phyloP scores from a whole-genome alignment of 2,888 invertebrate genomes.

The Leptarthrus brevirostris region DNA sequence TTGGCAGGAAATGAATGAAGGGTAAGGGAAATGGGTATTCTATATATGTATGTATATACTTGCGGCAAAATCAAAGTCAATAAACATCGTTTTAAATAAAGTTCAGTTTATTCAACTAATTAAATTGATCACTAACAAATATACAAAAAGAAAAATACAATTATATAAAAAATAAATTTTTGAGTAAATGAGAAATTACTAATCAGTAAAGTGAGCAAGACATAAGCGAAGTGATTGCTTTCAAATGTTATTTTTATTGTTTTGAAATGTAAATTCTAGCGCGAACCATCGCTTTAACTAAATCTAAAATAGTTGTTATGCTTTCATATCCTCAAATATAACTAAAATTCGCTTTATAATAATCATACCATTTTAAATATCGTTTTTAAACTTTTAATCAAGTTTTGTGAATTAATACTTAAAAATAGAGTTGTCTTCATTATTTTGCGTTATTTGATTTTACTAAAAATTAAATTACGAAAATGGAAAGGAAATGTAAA shows the following conservation, averaged over 20 bases:
- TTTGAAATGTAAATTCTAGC: background rate
- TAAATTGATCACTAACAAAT: slow-evolving; percentile 14
- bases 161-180: background rate
- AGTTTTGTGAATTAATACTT: background rate
- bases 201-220: background rate
- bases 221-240: background rate
- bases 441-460: background rate
- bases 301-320: background rate
- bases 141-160: slow-evolving; percentile 1
- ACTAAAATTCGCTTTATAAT: background rate
- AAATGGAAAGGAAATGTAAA: background rate
- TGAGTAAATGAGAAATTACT: background rate
- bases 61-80: too few species aligned
- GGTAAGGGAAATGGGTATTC: too few species aligned
- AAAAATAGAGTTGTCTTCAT: background rate
- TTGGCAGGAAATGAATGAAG: too few species aligned
- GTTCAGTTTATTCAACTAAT: slow-evolving; percentile 32
- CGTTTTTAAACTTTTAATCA: background rate
- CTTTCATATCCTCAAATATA: background rate
- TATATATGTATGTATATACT: too few species aligned
- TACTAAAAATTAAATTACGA: background rate
- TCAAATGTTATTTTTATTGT: background rate
- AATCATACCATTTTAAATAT: too few species aligned
- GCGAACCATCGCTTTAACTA: background rate
- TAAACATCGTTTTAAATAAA: too few species aligned